Evolutionary conservation across 1,140 invertebrate species (phyloP).

Genomic region (Cydia strobilella): DNA sequence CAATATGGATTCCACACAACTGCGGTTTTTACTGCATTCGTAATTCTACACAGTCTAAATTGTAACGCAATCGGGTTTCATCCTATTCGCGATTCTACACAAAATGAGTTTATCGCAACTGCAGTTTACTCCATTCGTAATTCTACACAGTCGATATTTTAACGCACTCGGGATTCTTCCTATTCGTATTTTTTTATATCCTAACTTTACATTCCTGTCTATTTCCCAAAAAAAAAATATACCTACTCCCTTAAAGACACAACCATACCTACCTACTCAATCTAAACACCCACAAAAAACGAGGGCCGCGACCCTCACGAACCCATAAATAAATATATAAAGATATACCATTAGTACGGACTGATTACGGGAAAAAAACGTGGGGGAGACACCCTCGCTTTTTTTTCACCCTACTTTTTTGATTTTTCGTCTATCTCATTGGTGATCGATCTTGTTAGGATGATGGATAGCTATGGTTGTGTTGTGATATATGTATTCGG

Average conservation of each 20-base stretch:
- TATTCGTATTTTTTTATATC: too few species aligned
- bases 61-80: too few species aligned
- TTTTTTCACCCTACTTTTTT: slow-evolving; percentile 50
- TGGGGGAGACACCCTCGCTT: slow-evolving; percentile 47
- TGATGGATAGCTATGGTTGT: slow-evolving; percentile 30
- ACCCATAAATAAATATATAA: slow-evolving; percentile 53
- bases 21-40: too few species aligned
- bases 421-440: slow-evolving; percentile 51
- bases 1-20: too few species aligned
- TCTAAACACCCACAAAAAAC: slow-evolving; percentile 1
- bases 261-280: background rate
- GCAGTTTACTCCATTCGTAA: too few species aligned
- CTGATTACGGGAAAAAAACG: slow-evolving; percentile 48
- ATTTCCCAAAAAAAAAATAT: too few species aligned
- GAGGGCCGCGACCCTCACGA: background rate
- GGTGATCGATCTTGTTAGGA: slow-evolving; percentile 35
- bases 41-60: too few species aligned
- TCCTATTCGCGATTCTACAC: too few species aligned
- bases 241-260: background rate
- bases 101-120: too few species aligned
- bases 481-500: background rate
- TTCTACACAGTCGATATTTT: too few species aligned
- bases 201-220: too few species aligned
- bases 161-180: too few species aligned
- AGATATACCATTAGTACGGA: slow-evolving; percentile 41